Base-by-base conservation (phyloP, 2,113 vertebrate genomes). In the Cebidichthys violaceus region DNA sequence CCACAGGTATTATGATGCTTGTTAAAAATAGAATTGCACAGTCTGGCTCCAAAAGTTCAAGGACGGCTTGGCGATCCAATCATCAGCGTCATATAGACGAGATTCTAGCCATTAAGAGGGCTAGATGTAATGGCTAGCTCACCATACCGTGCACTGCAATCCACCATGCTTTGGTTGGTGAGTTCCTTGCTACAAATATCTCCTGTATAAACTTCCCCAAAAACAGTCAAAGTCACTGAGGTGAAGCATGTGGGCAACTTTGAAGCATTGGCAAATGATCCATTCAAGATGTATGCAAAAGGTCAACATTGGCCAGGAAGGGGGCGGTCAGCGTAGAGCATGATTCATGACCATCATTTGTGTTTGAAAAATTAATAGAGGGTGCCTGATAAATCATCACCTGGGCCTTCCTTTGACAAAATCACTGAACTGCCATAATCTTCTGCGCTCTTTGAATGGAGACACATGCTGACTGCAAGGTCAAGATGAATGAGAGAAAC, bases 281-380 rank as follows among this genome's bases (percentile, higher is more conserved):
- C 79, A 82, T 85, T 89, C 83, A 70, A 82, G 89, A 81, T 68
- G 52, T 77, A 90, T 83, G 85, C 86, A 92, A 90, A 90, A 90
- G 86, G 90, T 90, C 89, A 79, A 64, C 70, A 78, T 41, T 81
- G 88, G 86, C 85, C 86, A 81, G 64, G 67, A 87, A 81, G 60
- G 77, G 57, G 85, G 81, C 80, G 76, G 90, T 71, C 87, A 82
- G 79, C 20, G 11, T 64, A 65, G 54, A 67, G 74, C 77, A 76
- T 90, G 92, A 94, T 91, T 94, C 93, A 93, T 91, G 84, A 86
- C 83, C 61, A 66, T 92, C 86, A 94, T 93, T 93, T 91, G 81
- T 79, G 72, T 75, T 89, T 89, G 89, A 92, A 84, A 91, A 92
- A 93, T 91, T 66, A 88, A 91, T 88, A 77, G 69, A 52, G 47